phyloP scores from a whole-genome alignment of 2,888 invertebrate genomes.

The Odontocolon sp. region DNA sequence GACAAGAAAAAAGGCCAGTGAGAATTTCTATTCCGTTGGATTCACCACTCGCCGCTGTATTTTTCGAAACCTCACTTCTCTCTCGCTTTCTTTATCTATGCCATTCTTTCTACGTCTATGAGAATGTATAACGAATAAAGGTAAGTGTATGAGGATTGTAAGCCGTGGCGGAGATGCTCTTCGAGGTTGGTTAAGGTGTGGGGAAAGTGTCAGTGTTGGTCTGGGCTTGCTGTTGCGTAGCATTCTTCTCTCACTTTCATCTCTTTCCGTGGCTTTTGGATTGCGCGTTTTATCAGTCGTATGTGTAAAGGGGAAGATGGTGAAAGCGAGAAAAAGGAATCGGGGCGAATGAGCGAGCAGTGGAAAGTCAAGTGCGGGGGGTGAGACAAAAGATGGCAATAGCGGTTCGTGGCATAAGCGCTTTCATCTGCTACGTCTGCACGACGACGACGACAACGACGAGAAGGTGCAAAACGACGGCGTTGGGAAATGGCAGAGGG shows the following conservation, averaged over 20 bases:
- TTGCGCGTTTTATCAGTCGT: slow-evolving; percentile 17
- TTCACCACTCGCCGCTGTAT: slow-evolving; percentile 48
- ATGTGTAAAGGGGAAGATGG: slow-evolving; percentile 8
- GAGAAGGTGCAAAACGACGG: slow-evolving; percentile 15
- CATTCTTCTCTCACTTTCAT: slow-evolving; percentile 4
- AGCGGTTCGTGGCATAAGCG: slow-evolving; percentile 67
- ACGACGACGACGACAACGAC: slow-evolving; percentile 37
- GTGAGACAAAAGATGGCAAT: slow-evolving; percentile 65
- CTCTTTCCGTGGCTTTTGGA: slow-evolving; percentile 33
- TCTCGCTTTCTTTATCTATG: slow-evolving; percentile 17
- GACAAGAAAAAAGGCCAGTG: slow-evolving; percentile 20
- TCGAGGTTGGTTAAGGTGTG: slow-evolving; percentile 29
- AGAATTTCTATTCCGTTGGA: slow-evolving; percentile 55
- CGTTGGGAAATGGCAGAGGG: slow-evolving; percentile 28
- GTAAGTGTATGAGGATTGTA: slow-evolving; percentile 45
- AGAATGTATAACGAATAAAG: slow-evolving; percentile 58
- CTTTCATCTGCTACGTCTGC: slow-evolving; percentile 75
- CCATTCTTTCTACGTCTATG: slow-evolving; percentile 29
- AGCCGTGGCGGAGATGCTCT: slow-evolving; percentile 49
- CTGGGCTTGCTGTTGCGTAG: slow-evolving; percentile 1
- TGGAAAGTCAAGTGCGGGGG: slow-evolving; percentile 30
- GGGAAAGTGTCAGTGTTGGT: slow-evolving; percentile 49
- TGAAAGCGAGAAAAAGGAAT: slow-evolving; percentile 11
- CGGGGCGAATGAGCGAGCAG: slow-evolving; percentile 33
- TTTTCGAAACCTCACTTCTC: slow-evolving; percentile 35